Evolutionary conservation across 2,797 vertebrate genomes (phyloP).

Genomic region (Halcyon smyrnensis): DNA sequence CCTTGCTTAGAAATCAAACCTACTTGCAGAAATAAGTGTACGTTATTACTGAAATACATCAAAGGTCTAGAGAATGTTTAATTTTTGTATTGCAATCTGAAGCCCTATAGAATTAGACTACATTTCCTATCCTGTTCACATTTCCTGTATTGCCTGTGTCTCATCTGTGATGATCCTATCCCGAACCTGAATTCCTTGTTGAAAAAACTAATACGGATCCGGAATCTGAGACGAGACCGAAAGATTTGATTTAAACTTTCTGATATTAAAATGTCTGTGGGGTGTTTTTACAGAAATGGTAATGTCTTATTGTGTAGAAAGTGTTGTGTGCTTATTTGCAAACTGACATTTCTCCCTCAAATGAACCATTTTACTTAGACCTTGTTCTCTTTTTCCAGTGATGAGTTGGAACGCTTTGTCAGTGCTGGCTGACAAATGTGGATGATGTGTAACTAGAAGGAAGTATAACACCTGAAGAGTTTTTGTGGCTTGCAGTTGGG

Average conservation of each 20-base stretch:
- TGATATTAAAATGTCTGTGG: background rate
- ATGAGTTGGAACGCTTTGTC: background rate
- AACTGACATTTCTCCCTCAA: background rate
- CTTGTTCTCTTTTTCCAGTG: slow-evolving; percentile 38
- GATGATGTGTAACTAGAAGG: background rate
- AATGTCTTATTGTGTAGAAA: background rate
- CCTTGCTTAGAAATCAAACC: background rate
- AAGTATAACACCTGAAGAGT: background rate
- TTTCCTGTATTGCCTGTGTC: background rate
- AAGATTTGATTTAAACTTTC: background rate
- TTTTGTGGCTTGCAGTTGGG: background rate
- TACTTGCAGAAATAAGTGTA: accelerated
- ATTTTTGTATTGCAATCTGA: background rate
- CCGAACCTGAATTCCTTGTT: slow-evolving; percentile 79
- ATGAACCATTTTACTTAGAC: background rate
- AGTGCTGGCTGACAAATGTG: background rate
- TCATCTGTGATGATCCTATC: slow-evolving; percentile 79
- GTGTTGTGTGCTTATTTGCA: background rate
- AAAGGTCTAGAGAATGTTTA: background rate
- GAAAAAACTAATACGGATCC: slow-evolving; percentile 74
- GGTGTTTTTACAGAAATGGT: background rate
- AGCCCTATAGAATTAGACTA: background rate
- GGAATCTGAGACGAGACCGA: slow-evolving; percentile 75
- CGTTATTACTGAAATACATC: accelerated
- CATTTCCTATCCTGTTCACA: background rate